Evolutionary conservation across 1,140 invertebrate species (phyloP).

Genomic region (Drosophila chauvacae): DNA sequence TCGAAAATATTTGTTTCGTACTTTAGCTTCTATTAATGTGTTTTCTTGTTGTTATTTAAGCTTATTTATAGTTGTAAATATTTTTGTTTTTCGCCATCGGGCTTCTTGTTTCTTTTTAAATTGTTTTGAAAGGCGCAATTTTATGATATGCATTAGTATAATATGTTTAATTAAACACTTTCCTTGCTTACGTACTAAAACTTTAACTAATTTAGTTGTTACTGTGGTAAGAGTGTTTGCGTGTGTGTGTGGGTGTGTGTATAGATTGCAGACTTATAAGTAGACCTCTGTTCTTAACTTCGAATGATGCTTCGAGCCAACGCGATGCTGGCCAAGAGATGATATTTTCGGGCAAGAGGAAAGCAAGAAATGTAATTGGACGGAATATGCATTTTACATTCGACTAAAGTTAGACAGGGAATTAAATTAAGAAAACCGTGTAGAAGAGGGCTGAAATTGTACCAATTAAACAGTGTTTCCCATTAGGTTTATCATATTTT

Average conservation of each 20-base stretch:
- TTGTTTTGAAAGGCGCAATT: constrained; percentile 83
- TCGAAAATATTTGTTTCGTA: constrained; percentile 76
- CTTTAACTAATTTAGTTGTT: constrained; percentile 52
- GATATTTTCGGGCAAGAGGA: constrained; percentile 64
- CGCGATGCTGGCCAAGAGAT: constrained; percentile 34
- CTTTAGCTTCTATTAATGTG: constrained; percentile 59
- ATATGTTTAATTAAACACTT: constrained; percentile 65
- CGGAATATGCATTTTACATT: constrained; percentile 80
- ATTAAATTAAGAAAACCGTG: constrained; percentile 38
- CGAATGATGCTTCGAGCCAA: constrained; percentile 30
- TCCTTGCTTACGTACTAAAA: constrained; percentile 50
- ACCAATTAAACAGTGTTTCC: constrained; percentile 50
- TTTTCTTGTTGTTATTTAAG: constrained; percentile 54
- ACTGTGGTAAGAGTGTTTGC: constrained; percentile 22
- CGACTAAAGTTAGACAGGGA: constrained; percentile 67
- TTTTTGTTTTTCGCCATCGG: constrained; percentile 53
- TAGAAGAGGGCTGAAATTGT: constrained; percentile 27
- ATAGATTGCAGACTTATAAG: constrained; percentile 51
- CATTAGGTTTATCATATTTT: constrained; percentile 44
- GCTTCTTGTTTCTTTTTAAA: constrained; percentile 42
- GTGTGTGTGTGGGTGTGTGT: constrained; percentile 42
- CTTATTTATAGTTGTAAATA: constrained; percentile 79
- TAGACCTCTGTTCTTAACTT: constrained; percentile 53
- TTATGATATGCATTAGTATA: constrained; percentile 84
- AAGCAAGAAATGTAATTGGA: constrained; percentile 82